These are phyloP conservation scores for Falco punctatus DNA, from an alignment of 2,113 vertebrate genomes.

Conservation along the genomic window DNA sequence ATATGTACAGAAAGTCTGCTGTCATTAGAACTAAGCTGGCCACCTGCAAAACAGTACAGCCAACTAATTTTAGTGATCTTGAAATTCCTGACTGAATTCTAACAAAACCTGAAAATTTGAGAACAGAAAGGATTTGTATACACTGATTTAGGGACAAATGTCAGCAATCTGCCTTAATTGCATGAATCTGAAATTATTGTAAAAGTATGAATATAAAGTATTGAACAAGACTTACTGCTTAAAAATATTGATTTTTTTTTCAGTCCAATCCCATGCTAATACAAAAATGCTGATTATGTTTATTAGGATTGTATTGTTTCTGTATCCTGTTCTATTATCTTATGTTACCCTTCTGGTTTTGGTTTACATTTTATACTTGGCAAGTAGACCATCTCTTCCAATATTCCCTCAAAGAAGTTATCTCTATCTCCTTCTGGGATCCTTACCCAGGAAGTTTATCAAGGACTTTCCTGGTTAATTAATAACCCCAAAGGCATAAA, in stretches of 20 bases:
- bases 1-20: not conserved
- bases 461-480: not conserved
- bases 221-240: not conserved
- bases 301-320: not conserved
- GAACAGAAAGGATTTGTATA: not conserved
- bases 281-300: not conserved
- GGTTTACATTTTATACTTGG: not conserved
- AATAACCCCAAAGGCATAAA: not conserved
- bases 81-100: not conserved
- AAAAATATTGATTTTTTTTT: not conserved
- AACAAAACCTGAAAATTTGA: not conserved
- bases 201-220: not conserved
- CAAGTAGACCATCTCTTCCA: not conserved
- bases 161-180: not conserved
- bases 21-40: not conserved
- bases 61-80: not conserved
- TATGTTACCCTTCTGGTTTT: not conserved
- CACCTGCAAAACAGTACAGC: not conserved
- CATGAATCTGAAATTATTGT: not conserved
- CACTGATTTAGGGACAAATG: not conserved
- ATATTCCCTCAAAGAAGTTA: not conserved
- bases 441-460: not conserved
- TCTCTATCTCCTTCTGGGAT: not conserved
- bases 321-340: not conserved
- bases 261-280: not conserved